These are phyloP conservation scores for Malacoraja senta DNA, from an alignment of 2,797 vertebrate genomes.

Conservation along the genomic window DNA sequence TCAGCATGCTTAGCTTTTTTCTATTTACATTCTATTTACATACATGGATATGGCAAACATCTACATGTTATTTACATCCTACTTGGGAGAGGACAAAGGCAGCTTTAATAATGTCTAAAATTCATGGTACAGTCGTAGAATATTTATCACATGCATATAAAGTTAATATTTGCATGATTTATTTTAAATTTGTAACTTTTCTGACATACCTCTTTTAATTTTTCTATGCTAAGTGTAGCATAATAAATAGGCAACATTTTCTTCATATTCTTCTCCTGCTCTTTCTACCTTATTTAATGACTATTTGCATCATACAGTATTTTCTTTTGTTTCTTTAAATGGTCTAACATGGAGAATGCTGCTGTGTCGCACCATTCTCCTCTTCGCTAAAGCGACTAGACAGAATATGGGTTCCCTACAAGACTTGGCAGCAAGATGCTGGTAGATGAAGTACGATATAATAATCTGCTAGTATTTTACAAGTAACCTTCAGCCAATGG, in stretches of 20 bases:
- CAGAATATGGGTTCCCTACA: slow-evolving; percentile 68
- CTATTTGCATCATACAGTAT: slow-evolving; percentile 67
- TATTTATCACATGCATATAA: slow-evolving; percentile 84
- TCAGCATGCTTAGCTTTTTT: slow-evolving; percentile 86
- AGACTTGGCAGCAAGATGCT: slow-evolving; percentile 74
- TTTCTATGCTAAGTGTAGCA: slow-evolving; percentile 69
- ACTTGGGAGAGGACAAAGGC: slow-evolving; percentile 71
- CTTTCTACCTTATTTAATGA: slow-evolving; percentile 34
- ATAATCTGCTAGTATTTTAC: slow-evolving; percentile 71
- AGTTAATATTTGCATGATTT: slow-evolving; percentile 66
- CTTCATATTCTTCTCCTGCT: slow-evolving; percentile 43
- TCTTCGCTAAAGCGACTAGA: slow-evolving; percentile 81
- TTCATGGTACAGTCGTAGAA: slow-evolving; percentile 61
- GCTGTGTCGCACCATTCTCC: slow-evolving; percentile 54
- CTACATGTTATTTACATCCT: slow-evolving; percentile 81
- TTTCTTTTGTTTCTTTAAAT: slow-evolving; percentile 56
- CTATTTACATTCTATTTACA: slow-evolving; percentile 88
- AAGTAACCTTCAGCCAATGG: slow-evolving; percentile 66
- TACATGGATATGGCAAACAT: slow-evolving; percentile 61
- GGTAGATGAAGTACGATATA: slow-evolving; percentile 67
- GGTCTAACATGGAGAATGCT: slow-evolving; percentile 70
- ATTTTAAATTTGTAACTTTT: slow-evolving; percentile 55
- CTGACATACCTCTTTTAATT: slow-evolving; percentile 57
- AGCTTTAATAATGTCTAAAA: slow-evolving; percentile 66
- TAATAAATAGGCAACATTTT: slow-evolving; percentile 56